Evolutionary conservation across 2,113 vertebrate genomes (phyloP).

Genomic region (Dasyornis broadbenti): DNA sequence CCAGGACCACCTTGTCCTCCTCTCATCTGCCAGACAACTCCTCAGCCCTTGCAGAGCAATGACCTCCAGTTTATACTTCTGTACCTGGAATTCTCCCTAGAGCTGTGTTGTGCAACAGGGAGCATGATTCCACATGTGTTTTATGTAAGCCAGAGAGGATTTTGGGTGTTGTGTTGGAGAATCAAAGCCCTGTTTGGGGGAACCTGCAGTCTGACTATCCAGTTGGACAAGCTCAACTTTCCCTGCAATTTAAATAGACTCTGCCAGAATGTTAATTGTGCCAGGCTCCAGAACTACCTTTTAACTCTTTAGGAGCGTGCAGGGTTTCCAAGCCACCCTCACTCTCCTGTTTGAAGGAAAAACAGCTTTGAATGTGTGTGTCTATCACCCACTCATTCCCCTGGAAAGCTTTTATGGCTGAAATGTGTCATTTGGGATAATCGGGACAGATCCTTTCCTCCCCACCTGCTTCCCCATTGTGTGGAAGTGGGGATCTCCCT

Average conservation of each 20-base stretch:
- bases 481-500: neutral
- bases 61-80: neutral
- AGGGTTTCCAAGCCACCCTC: neutral
- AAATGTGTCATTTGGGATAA: neutral
- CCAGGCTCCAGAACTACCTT: neutral
- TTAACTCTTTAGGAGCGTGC: neutral
- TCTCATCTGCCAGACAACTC: neutral
- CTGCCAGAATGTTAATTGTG: neutral
- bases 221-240: conserved; percentile 49
- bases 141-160: neutral
- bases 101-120: neutral
- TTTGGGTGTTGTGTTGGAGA: neutral
- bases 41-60: neutral
- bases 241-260: conserved; percentile 30
- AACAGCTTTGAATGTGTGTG: neutral
- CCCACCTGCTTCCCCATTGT: neutral
- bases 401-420: neutral
- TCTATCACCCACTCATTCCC: neutral
- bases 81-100: neutral
- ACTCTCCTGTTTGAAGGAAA: neutral
- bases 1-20: neutral
- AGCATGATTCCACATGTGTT: neutral
- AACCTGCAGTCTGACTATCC: conserved; percentile 35
- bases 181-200: conserved; percentile 10
- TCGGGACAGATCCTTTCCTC: neutral